These are phyloP conservation scores for Spisula solida DNA, from an alignment of 2,888 invertebrate genomes.

Conservation along the genomic window DNA sequence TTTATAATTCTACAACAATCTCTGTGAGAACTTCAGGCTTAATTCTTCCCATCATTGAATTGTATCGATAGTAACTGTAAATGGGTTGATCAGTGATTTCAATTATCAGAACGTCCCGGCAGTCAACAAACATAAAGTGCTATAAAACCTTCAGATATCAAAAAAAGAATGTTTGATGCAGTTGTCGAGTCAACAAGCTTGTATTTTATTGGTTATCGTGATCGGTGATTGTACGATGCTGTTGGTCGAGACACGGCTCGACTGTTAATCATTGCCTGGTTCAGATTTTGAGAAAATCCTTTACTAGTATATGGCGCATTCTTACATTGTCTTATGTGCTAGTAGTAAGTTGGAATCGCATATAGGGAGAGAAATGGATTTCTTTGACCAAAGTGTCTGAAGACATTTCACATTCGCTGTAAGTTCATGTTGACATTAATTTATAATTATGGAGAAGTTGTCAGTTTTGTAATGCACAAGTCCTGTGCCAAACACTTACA, in stretches of 20 bases:
- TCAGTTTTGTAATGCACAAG: no score
- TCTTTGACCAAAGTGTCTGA: no score
- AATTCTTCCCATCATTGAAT: not conserved
- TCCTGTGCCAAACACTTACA: no score
- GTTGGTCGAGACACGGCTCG: not conserved
- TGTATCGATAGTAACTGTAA: not conserved
- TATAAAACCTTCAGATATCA: constrained; percentile 7
- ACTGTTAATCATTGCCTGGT: no score
- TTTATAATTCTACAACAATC: not conserved
- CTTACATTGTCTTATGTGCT: no score
- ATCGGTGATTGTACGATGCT: not conserved
- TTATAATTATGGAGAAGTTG: no score
- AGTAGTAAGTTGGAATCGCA: no score
- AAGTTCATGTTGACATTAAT: no score
- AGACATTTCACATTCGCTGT: no score
- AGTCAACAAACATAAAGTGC: not conserved
- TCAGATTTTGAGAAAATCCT: no score
- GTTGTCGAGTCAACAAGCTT: not conserved
- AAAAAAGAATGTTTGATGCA: not conserved
- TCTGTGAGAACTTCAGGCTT: not conserved
- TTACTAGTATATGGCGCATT: no score
- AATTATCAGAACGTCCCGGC: not conserved
- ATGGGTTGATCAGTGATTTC: not conserved
- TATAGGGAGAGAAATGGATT: no score
- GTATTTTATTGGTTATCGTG: not conserved